phyloP scores from a whole-genome alignment of 2,888 invertebrate genomes.

The Acanthosepion pharaonis region DNA sequence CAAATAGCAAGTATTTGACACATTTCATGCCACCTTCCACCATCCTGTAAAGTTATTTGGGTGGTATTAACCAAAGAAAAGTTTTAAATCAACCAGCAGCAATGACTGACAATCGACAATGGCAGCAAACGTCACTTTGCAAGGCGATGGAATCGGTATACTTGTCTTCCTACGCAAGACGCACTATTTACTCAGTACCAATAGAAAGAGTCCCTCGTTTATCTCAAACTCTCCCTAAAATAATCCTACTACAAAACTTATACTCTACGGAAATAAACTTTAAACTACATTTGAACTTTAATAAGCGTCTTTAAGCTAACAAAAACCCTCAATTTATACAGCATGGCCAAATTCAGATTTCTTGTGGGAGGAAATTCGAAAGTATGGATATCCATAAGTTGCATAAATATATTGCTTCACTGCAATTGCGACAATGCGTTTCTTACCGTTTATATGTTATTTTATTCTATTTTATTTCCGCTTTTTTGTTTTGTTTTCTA shows the following conservation, averaged over 20 bases:
- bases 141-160: background rate
- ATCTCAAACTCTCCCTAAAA: background rate
- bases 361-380: background rate
- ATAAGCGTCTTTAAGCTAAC: background rate
- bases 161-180: background rate
- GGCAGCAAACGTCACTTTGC: background rate
- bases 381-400: background rate
- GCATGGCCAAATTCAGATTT: background rate
- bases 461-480: background rate
- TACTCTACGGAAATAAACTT: background rate
- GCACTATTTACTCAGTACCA: background rate
- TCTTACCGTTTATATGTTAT: background rate
- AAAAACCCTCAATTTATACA: background rate
- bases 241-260: background rate
- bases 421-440: background rate
- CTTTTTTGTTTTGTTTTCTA: background rate
- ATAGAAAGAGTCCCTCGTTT: background rate
- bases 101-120: background rate
- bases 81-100: background rate
- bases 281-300: background rate
- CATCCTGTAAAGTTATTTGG: conserved; percentile 60
- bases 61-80: conserved; percentile 42
- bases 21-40: conserved; percentile 74
- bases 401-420: background rate
- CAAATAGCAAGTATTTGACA: conserved; percentile 70